These are phyloP conservation scores for Polypedilum vanderplanki DNA, from an alignment of 1,140 invertebrate genomes.

Conservation along the genomic window DNA sequence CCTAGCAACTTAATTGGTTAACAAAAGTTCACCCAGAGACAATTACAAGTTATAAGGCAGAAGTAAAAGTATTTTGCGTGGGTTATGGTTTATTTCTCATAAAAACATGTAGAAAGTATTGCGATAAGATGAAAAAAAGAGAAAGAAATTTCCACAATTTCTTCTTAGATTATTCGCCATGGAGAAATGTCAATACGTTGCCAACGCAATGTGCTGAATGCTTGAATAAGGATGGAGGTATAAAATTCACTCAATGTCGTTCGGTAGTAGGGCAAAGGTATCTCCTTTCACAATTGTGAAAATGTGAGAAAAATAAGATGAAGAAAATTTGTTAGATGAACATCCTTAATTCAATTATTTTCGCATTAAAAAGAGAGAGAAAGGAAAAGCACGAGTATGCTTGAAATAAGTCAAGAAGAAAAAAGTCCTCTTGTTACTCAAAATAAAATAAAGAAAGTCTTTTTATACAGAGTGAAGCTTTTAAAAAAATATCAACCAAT, in stretches of 20 bases:
- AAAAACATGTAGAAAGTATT: neutral
- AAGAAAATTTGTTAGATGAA: neutral
- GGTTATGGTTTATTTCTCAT: constrained; percentile 3
- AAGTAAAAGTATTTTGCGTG: neutral
- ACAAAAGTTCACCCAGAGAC: neutral
- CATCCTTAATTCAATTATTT: constrained; percentile 19
- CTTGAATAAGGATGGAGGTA: neutral
- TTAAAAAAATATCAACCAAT: too few species aligned
- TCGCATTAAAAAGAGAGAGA: neutral
- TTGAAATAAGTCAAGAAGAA: too few species aligned
- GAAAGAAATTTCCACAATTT: neutral
- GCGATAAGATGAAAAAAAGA: neutral
- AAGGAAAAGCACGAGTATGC: neutral
- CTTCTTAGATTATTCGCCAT: neutral
- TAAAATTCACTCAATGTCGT: too few species aligned
- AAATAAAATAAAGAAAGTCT: too few species aligned
- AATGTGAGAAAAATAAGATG: neutral
- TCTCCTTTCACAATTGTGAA: neutral
- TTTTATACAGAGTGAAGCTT: too few species aligned
- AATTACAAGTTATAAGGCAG: neutral
- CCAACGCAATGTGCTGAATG: neutral
- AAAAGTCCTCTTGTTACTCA: too few species aligned
- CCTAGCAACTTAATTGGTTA: too few species aligned
- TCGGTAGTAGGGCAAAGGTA: neutral
- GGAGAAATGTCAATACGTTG: neutral